phyloP scores from a whole-genome alignment of 1,140 invertebrate species.

The Berghia stephanieae region DNA sequence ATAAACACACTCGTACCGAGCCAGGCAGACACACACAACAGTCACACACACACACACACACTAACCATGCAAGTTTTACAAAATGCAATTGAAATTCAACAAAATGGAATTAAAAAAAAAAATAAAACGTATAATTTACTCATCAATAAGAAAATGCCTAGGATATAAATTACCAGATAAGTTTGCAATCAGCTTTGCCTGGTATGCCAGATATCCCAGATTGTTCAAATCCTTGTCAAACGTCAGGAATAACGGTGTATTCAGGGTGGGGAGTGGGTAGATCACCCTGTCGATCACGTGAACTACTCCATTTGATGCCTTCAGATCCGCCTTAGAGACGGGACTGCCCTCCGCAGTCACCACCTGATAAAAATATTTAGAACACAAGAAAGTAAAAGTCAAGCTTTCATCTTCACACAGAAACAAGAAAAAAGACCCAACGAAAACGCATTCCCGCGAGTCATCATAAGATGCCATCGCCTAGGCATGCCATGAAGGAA shows the following conservation, averaged over 20 bases:
- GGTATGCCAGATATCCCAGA: constrained; percentile 36
- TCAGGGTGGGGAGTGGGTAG: constrained; percentile 53
- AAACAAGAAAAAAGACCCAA: background rate
- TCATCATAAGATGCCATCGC: background rate
- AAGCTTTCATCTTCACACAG: background rate
- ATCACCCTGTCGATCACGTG: constrained; percentile 62
- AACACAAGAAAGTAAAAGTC: background rate
- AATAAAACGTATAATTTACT: too few species aligned
- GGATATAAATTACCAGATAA: constrained; percentile 35
- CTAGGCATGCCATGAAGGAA: too few species aligned
- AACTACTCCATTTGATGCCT: constrained; percentile 63
- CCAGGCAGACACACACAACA: too few species aligned
- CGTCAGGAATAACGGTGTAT: constrained; percentile 49
- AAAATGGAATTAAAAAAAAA: too few species aligned
- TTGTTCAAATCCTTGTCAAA: constrained; percentile 49
- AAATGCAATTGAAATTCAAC: too few species aligned
- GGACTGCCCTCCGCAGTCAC: constrained; percentile 61
- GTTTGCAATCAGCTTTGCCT: constrained; percentile 35
- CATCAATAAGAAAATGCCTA: too few species aligned
- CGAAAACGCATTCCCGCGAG: background rate
- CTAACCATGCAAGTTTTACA: too few species aligned
- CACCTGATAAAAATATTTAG: constrained; percentile 41
- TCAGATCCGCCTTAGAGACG: constrained; percentile 56
- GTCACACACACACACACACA: too few species aligned
- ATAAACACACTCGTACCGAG: too few species aligned